Conservation (phyloP, 1,140 invertebrate genomes). For the Gryon sp. region DNA sequence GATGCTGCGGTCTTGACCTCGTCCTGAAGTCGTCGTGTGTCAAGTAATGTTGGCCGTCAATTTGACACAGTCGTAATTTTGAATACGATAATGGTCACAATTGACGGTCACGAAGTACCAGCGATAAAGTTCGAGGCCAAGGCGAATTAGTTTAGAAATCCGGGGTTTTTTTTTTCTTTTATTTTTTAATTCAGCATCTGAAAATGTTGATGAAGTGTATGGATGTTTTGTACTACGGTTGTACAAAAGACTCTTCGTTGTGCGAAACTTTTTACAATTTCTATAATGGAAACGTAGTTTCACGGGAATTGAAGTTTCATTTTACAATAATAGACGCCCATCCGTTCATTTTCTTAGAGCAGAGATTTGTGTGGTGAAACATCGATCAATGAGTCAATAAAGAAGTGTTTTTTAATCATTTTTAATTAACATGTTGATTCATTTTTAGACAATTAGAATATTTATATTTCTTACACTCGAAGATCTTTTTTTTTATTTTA, state of each 20-base stretch:
- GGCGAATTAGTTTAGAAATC: background rate
- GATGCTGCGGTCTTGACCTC: slow-evolving; percentile 32
- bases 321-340: slow-evolving; percentile 24
- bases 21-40: background rate
- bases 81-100: too few species aligned
- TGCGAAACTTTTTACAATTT: slow-evolving; percentile 37
- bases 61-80: too few species aligned
- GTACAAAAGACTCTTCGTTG: slow-evolving; percentile 24
- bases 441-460: slow-evolving; percentile 40
- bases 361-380: slow-evolving; percentile 30
- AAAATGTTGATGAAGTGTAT: slow-evolving; percentile 25
- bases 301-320: slow-evolving; percentile 23
- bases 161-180: too few species aligned
- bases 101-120: background rate
- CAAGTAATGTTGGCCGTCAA: too few species aligned
- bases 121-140: background rate
- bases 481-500: background rate
- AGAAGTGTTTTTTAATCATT: slow-evolving; percentile 53
- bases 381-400: slow-evolving; percentile 47
- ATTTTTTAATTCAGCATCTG: slow-evolving; percentile 20
- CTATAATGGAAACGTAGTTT: background rate
- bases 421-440: slow-evolving; percentile 37
- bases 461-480: background rate
- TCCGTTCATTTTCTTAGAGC: slow-evolving; percentile 33
- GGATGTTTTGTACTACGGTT: slow-evolving; percentile 37